Percentiles rank a stretch among this genome's conserved stretches.
These are phyloP conservation scores for Calephelis perditalis DNA, from an alignment of 2,888 invertebrate genomes.

Conservation along the genomic window DNA sequence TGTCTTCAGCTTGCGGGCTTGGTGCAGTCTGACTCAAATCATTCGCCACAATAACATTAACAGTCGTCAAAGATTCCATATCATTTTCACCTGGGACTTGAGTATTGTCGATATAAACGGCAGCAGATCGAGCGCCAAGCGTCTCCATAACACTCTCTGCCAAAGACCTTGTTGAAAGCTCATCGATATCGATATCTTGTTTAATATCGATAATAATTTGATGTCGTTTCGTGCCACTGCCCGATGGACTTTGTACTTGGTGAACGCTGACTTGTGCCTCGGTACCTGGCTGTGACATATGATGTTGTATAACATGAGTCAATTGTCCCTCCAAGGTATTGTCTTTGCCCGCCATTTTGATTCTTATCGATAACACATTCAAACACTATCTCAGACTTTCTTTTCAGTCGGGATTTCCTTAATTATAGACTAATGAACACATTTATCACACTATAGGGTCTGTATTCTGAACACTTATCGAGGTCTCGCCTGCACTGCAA, in stretches of 20 bases:
- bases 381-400: constrained; percentile 50
- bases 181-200: constrained; percentile 71
- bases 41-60: constrained; percentile 70
- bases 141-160: constrained; percentile 75
- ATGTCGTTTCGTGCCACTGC: constrained; percentile 59
- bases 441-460: constrained; percentile 50
- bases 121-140: constrained; percentile 65
- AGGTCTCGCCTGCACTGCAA: constrained; percentile 50
- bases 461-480: constrained; percentile 35
- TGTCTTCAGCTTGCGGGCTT: constrained; percentile 47
- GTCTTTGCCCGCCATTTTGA: constrained; percentile 61
- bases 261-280: constrained; percentile 72
- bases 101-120: constrained; percentile 69
- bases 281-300: constrained; percentile 56
- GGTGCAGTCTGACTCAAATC: constrained; percentile 49
- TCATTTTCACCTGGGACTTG: constrained; percentile 53
- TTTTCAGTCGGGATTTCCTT: constrained; percentile 46
- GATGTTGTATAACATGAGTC: constrained; percentile 66
- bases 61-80: constrained; percentile 66
- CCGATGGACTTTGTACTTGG: constrained; percentile 59
- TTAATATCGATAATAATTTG: constrained; percentile 75
- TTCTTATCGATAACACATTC: constrained; percentile 35
- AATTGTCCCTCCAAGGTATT: constrained; percentile 54
- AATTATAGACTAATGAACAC: constrained; percentile 66
- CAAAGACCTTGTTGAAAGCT: constrained; percentile 64